Base-by-base conservation (phyloP, 2,113 vertebrate genomes). In the Mungos mungo region DNA sequence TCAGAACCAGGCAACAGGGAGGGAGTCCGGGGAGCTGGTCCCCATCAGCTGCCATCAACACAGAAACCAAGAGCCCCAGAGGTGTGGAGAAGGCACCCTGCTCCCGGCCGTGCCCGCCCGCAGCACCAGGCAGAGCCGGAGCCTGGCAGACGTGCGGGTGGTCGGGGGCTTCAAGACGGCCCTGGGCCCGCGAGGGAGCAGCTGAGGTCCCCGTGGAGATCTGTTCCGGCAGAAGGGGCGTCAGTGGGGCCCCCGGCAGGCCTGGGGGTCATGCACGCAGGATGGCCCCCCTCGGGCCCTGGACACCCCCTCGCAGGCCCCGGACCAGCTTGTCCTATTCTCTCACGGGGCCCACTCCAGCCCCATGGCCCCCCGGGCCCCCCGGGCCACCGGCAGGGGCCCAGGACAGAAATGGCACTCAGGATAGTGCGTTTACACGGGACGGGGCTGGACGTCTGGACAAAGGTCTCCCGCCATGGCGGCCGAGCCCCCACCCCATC, bases 181-280 rank as follows among this genome's bases (percentile, higher is more conserved):
- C 29, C 8, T 0, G 11, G 27, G 66, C 29, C 66, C 0, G 0
- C 0, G 29, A 14, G 29, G 54, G 33, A 3, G 41, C 19, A n/a
- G 18, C 18, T 4, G 0, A 18, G 38, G 27, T 52, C 54, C 41
- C 71, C 18, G 1, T 0, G 23, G 57, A 29, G 33, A 29, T 35
- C 31, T 15, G 2, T 47, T 23, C 29, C 15, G 41, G 12, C 83
- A 68, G 41, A 76, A 38, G 10, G 54, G 57, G 74, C 38, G 50
- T 50, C 50, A 11, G 50, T 50, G 25, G 13, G 72, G 47, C 7
- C 15, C n/a, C 29, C 35, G 3, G 5, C 9, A 33, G 89, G 1
- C 38, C 50, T 10, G 38, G 31, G 52, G 31, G 13, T n/a, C 5
- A 0, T 0, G 11, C 45, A 0, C 1, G 19, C 3, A 5, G 35